phyloP scores from a whole-genome alignment of 2,113 vertebrate genomes.

The Harpagus bidentatus region DNA sequence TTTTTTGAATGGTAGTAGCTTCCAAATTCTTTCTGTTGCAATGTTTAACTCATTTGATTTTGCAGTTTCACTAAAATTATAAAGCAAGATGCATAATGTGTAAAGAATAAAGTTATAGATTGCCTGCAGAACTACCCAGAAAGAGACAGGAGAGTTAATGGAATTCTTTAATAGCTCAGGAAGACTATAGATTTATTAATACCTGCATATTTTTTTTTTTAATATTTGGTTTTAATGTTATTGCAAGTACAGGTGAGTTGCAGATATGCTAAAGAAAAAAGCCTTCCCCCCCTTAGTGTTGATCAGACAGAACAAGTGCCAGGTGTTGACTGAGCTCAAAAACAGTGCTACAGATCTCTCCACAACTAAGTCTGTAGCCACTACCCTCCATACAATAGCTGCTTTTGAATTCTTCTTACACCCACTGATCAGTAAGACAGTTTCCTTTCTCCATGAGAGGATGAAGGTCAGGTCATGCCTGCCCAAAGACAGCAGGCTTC shows the following conservation, averaged over 20 bases:
- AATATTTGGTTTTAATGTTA: neutral
- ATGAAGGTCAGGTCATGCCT: neutral
- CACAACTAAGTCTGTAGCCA: neutral
- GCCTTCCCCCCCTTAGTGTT: neutral
- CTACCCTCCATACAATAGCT: neutral
- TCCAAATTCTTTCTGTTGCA: neutral
- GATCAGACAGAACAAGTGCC: neutral
- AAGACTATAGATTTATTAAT: neutral
- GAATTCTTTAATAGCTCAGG: neutral
- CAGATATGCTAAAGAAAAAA: neutral
- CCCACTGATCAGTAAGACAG: neutral
- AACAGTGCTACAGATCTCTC: neutral
- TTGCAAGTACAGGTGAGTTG: neutral
- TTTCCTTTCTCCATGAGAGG: neutral
- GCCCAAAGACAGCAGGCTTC: neutral
- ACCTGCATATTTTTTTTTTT: neutral
- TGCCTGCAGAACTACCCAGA: neutral
- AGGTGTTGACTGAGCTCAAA: neutral
- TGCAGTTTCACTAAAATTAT: neutral
- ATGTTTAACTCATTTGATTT: neutral
- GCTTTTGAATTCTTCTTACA: neutral
- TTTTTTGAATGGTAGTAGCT: neutral
- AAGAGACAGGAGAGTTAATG: neutral
- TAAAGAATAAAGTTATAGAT: neutral
- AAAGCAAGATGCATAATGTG: fast-evolving